Base-by-base conservation (phyloP, 2,888 invertebrate species). In the Deilephila porcellus region DNA sequence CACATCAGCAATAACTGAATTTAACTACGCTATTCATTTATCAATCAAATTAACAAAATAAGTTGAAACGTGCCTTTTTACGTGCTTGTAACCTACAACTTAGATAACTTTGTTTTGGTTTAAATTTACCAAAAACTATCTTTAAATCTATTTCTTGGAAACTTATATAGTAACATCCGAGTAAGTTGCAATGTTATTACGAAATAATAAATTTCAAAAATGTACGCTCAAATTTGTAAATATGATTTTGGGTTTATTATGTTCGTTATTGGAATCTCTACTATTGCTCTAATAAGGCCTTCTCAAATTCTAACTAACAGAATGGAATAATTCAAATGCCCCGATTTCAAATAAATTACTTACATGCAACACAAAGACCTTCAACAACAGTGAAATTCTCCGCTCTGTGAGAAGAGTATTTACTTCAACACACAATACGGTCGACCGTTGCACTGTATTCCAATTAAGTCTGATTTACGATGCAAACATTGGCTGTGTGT, bases 361-460 rank as follows among this genome's bases (percentile, higher is more conserved):
- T 0, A 25, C 67, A 17, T 8, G 34, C 17, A 52, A 67, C 45
- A 67, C 45, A 67, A 67, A 67, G 64, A 67, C 64, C 14, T 67
- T 37, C 20, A 67, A 52, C 25, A 67, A 45, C 25, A 52, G 17
- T 45, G 25, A 45, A 37, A 37, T 64, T 37, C 19, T 56, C 4
- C 45, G 32, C 19, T 63, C 34, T n/a, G 20, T n/a, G 63, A 4
- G 32, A 19, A 32, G 32, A 62, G 32, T 34, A 62, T 62, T 63
- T 63, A 63, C 63, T 63, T 63, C 34, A 63, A 63, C 34, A 63
- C 8, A 63, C n/a, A 34, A 34, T n/a, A 63, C 34, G 32, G n/a
- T 34, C 63, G 34, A 34, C 34, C 34, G n/a, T 19, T 63, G 63
- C 63, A 63, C 63, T 63, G n/a, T 63, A 37, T 63, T 63, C 63